Evolutionary conservation across 2,113 vertebrate species (phyloP).

Genomic region (Hydrochoerus hydrochaeris): DNA sequence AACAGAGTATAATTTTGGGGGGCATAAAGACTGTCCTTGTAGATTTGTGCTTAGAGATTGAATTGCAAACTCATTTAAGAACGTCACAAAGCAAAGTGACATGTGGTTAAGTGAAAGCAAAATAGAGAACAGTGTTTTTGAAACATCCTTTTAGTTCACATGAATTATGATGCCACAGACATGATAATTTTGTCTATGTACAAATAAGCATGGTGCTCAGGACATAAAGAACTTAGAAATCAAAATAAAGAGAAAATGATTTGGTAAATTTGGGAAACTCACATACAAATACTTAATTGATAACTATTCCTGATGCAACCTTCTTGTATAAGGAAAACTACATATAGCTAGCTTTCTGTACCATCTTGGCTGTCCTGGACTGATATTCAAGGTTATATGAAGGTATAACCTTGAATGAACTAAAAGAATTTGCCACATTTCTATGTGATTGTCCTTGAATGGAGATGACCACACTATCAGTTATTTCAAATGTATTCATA

Average conservation of each 20-base stretch:
- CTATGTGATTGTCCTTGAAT: not conserved
- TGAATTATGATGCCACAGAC: not conserved
- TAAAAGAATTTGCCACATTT: not conserved
- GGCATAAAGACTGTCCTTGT: not conserved
- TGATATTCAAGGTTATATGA: not conserved
- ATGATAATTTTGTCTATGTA: conserved; percentile 22
- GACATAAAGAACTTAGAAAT: conserved; percentile 39
- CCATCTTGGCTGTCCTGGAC: not conserved
- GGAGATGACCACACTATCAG: not conserved
- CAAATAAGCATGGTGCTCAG: not conserved
- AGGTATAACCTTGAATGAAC: conserved; percentile 9
- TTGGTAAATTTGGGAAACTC: conserved; percentile 38
- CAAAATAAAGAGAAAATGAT: conserved; percentile 24
- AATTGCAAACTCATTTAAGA: conserved; percentile 42
- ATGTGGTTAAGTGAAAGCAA: conserved; percentile 22
- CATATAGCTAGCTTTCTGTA: not conserved
- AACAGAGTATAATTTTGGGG: conserved; percentile 21
- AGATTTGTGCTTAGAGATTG: conserved; percentile 32
- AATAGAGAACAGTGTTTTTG: not conserved
- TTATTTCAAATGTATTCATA: conserved; percentile 9
- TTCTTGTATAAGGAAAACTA: conserved; percentile 17
- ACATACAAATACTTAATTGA: not conserved
- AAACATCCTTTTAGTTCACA: conserved; percentile 17
- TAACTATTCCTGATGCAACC: not conserved
- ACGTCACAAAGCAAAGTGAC: conserved; percentile 1